Evolutionary conservation across 2,888 invertebrate genomes (phyloP).

Genomic region (Megaustenia siamemsis): DNA sequence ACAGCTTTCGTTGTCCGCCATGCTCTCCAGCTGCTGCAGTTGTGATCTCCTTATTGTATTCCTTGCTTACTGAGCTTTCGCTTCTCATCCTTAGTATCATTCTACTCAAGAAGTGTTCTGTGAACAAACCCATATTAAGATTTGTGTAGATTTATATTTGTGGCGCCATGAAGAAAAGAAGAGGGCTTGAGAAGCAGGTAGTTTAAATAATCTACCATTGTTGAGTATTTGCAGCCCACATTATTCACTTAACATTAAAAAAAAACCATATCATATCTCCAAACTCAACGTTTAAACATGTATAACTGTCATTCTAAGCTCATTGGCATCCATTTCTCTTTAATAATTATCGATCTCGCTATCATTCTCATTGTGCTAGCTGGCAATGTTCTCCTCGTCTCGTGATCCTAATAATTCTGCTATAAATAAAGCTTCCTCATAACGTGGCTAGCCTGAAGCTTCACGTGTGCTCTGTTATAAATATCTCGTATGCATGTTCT

Average conservation of each 20-base stretch:
- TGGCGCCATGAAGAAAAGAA: not conserved
- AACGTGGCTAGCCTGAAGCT: not conserved
- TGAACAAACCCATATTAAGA: not conserved
- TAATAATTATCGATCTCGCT: not conserved
- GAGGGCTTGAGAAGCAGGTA: not conserved
- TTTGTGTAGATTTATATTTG: not conserved
- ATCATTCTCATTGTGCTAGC: no score
- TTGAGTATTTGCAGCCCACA: not conserved
- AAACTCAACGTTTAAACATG: not conserved
- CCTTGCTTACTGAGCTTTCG: not conserved
- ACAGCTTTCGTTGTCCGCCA: conserved; percentile 28
- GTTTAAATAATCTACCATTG: not conserved
- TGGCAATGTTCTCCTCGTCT: not conserved
- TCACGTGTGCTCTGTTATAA: not conserved
- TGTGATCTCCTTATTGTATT: not conserved
- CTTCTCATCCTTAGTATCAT: not conserved
- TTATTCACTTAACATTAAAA: not conserved
- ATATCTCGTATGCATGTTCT: conserved; percentile 35
- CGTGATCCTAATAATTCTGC: not conserved
- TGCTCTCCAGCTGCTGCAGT: conserved; percentile 28
- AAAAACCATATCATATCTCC: not conserved
- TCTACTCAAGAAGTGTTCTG: not conserved
- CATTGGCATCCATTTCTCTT: not conserved
- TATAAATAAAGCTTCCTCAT: not conserved
- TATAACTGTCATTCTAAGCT: not conserved